Conservation (phyloP, 2,888 invertebrate species). For the Oscheius sp. region DNA sequence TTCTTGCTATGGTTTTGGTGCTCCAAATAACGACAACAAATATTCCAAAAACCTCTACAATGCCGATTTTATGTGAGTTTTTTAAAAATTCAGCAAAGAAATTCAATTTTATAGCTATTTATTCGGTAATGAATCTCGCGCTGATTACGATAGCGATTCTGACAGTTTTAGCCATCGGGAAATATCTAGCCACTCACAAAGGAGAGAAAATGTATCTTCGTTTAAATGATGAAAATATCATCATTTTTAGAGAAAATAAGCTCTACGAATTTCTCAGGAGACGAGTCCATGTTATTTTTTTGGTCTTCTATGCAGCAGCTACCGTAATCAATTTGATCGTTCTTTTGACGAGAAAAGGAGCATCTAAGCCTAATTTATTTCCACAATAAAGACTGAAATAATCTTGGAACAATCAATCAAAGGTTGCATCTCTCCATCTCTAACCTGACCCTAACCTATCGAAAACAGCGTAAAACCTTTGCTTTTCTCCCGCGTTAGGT, state of each 20-base stretch:
- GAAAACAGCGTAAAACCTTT: too few species aligned
- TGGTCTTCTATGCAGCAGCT: background rate
- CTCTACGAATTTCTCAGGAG: background rate
- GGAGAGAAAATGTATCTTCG: background rate
- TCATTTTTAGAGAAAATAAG: background rate
- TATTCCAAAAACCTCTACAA: constrained; percentile 15
- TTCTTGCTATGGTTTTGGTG: constrained; percentile 25
- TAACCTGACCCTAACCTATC: too few species aligned
- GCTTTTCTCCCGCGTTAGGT: too few species aligned
- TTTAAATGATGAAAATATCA: background rate
- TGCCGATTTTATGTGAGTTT: constrained; percentile 21
- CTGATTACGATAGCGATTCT: constrained; percentile 1
- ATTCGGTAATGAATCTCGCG: constrained; percentile 12
- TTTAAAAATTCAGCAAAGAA: background rate
- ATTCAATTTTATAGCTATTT: background rate
- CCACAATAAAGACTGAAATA: too few species aligned
- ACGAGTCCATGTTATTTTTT: background rate
- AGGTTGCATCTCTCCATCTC: too few species aligned
- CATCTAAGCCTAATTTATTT: too few species aligned
- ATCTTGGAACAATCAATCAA: background rate
- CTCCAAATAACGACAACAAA: constrained; percentile 28
- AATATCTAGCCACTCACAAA: background rate
- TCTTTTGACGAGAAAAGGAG: background rate
- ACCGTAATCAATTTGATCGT: background rate
- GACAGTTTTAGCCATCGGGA: constrained; percentile 7